Conservation (phyloP, 2,888 invertebrate genomes). For the Plagodis pulveraria region DNA sequence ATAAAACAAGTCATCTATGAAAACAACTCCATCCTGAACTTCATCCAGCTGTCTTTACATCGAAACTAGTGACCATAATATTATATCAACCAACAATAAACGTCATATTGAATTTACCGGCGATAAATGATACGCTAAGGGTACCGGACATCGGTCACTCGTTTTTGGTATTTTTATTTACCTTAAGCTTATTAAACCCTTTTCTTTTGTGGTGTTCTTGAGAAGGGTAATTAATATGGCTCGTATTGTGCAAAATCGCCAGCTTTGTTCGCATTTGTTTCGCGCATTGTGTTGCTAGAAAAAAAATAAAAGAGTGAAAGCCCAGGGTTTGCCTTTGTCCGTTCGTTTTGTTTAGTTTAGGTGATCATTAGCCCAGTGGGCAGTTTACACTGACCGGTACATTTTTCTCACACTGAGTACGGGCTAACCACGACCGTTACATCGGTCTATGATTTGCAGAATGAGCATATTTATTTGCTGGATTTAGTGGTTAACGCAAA, state of each 20-base stretch:
- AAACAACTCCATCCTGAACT: background rate
- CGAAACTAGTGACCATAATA: conserved; percentile 4
- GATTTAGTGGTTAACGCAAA: no score
- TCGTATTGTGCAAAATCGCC: conserved; percentile 74
- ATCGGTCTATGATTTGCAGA: conserved; percentile 35
- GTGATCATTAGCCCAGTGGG: conserved; percentile 79
- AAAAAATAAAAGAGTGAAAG: conserved; percentile 17
- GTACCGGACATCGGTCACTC: conserved; percentile 73
- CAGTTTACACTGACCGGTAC: conserved; percentile 74
- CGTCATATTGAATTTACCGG: conserved; percentile 69
- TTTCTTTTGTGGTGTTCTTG: conserved; percentile 64
- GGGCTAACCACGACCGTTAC: conserved; percentile 56
- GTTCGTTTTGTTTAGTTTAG: conserved; percentile 69
- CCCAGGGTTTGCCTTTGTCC: conserved; percentile 61
- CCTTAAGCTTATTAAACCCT: conserved; percentile 82
- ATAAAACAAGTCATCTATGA: no score
- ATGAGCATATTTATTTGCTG: conserved; percentile 2
- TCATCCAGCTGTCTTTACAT: background rate
- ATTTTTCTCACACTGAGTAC: conserved; percentile 70
- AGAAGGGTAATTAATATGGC: conserved; percentile 81
- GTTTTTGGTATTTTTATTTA: conserved; percentile 76
- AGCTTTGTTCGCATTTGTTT: conserved; percentile 69
- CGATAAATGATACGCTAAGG: conserved; percentile 46
- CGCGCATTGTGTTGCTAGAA: conserved; percentile 56
- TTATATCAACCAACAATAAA: conserved; percentile 51